These are phyloP conservation scores for Luidia sarsii DNA, from an alignment of 53 echinoderm and acorn worm species.

Conservation along the genomic window DNA sequence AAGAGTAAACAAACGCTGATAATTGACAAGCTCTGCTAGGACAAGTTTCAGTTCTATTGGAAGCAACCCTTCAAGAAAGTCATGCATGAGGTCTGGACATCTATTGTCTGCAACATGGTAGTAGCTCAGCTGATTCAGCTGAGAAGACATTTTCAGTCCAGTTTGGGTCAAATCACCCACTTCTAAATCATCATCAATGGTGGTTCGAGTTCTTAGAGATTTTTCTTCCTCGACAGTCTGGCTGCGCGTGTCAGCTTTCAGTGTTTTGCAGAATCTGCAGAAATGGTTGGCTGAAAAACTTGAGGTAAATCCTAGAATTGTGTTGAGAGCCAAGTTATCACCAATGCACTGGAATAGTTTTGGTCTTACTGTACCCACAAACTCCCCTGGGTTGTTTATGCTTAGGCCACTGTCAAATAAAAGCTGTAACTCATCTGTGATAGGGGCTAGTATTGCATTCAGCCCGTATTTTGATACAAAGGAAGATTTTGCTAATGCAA, in stretches of 20 bases:
- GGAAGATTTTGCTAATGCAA: not conserved
- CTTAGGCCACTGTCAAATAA: not conserved
- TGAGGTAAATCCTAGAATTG: not conserved
- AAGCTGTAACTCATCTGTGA: not conserved
- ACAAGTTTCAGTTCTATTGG: conserved; percentile 59
- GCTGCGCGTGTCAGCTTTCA: not conserved
- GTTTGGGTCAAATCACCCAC: conserved; percentile 23
- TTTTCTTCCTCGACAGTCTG: not conserved
- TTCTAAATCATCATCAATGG: conserved; percentile 11
- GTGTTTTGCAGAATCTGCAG: conserved; percentile 27
- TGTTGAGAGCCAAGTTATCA: conserved; percentile 37
- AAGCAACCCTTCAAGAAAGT: conserved; percentile 62
- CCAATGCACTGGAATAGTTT: conserved; percentile 33
- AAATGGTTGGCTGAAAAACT: conserved; percentile 35
- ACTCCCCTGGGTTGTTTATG: conserved; percentile 14
- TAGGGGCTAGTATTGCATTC: not conserved
- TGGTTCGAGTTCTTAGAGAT: conserved; percentile 16
- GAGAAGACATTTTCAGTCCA: conserved; percentile 31
- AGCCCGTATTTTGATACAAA: not conserved
- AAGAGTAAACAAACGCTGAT: conserved; percentile 15
- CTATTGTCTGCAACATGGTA: conserved; percentile 47
- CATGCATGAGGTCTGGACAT: conserved; percentile 63
- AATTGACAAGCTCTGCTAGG: conserved; percentile 23
- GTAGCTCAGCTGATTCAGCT: conserved; percentile 34
- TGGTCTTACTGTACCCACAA: conserved; percentile 11